Evolutionary conservation across 2,113 vertebrate species (phyloP), one percentile per base, ranked within the genome.

Genomic region (Cyprinodon brontotheroides): DNA sequence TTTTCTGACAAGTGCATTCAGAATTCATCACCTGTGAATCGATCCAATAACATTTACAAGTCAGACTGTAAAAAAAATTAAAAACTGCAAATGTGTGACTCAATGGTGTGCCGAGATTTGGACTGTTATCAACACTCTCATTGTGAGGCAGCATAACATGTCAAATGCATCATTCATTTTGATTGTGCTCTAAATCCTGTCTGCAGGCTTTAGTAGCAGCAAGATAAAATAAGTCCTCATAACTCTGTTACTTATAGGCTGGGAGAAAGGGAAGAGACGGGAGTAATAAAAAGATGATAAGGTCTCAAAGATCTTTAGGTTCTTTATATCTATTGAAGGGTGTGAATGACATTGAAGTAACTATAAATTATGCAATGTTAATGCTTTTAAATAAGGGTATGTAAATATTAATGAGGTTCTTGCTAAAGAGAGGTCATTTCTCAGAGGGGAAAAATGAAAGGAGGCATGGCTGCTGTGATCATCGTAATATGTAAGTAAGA

Each of bases 351-450:
- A 83, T 69, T 15, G 8, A 47, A 72, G 57, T 22, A 37, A 74
- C 78, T 62, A 74, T 47, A 2, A 70, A 40, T 41, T 9, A 57
- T 15, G 45, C 70, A 39, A 38, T 66, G 57, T 79, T 86, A 79
- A 81, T 79, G 72, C 70, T 80, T 88, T 75, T 79, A 60, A 86
- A 81, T 84, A 73, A 90, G 64, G 48, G 57, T 48, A 66, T 71
- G 78, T 78, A 83, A 90, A 91, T 89, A 83, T 89, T 85, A 87
- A 86, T 75, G 68, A 61, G 70, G 22, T 61, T 80, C 63, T 67
- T 11, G 53, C 40, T 65, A 80, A 76, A 74, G 68, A 80, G 84
- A 87, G 84, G 85, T 84, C 76, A 85, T 66, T 68, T 38, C 37
- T 75, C 14, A 70, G 57, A 83, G 38, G 3, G 7, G 79, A 79